phyloP scores from a whole-genome alignment of 2,113 vertebrate genomes.

The Takifugu bimaculatus region DNA sequence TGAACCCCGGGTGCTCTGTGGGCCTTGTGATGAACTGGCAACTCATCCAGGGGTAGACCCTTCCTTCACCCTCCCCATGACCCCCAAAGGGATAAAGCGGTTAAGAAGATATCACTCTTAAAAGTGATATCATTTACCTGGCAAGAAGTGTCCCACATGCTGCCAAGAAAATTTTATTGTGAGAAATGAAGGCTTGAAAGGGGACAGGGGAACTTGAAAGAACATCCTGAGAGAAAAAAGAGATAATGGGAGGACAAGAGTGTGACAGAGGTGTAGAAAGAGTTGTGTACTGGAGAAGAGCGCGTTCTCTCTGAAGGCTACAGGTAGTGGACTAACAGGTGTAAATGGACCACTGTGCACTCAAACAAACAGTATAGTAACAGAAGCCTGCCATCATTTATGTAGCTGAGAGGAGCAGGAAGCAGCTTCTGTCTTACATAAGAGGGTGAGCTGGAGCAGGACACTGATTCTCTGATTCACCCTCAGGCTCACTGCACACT shows the following conservation, averaged over 20 bases:
- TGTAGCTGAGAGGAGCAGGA: constrained; percentile 57
- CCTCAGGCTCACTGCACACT: constrained; percentile 46
- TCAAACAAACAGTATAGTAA: constrained; percentile 31
- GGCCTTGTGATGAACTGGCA: too few relatives aligned
- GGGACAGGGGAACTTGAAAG: neutral
- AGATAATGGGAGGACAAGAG: constrained; percentile 23
- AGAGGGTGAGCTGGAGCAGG: constrained; percentile 33
- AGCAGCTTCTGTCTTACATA: constrained; percentile 53
- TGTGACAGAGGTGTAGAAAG: constrained; percentile 22
- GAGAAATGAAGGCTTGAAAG: constrained; percentile 52
- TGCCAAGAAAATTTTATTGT: constrained; percentile 65
- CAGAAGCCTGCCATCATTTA: constrained; percentile 60
- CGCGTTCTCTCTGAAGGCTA: constrained; percentile 18
- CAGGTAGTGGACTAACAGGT: constrained; percentile 44
- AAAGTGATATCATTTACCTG: neutral
- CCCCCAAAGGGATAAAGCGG: neutral
- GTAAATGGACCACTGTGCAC: constrained; percentile 17
- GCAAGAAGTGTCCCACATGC: constrained; percentile 41
- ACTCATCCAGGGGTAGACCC: too few relatives aligned
- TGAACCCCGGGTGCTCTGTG: neutral
- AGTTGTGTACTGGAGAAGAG: constrained; percentile 21
- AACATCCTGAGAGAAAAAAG: constrained; percentile 27
- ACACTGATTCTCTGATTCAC: constrained; percentile 32
- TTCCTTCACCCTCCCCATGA: too few relatives aligned
- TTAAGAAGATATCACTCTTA: neutral